Evolutionary conservation across 2,888 invertebrate genomes (phyloP), one percentile per base, ranked within the genome.

Genomic region (Xanthia icteritia): DNA sequence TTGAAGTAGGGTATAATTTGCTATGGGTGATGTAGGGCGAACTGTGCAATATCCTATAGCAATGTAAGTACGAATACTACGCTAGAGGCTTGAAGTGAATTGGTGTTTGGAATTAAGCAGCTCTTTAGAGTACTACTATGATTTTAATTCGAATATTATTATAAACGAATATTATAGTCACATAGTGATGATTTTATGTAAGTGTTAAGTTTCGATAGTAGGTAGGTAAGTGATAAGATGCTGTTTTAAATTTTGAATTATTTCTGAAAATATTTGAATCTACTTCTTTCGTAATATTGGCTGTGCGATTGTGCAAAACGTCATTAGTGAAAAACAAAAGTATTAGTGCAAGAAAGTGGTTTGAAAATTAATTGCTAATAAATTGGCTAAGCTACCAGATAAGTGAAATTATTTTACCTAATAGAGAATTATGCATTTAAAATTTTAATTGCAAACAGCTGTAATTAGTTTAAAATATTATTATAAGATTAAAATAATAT

Each of bases 41-140:
- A 45, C 48, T 74, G 60, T 87, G 87, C 89, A 86, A 87, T 88
- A 81, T 88, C 85, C 84, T 88, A 82, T 69, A 11, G 54, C 73
- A n/a, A 42, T 70, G 20, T 68, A 17, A 2, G 15, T 58, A 27
- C 42, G 36, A 27, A 60, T 54, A 73, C 23, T 23, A 54, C 20
- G 69, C 31, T 64, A 23, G 48, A 31, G 27, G 64, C 61, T 73
- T 39, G 67, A 15, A 23, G n/a, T 61, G n/a, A 73, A 69, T 58
- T 68, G 69, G 54, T 31, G 60, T 82, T 71, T 51, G 54, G 9
- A 85, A 71, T 81, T 56, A 13, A 0, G n/a, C 11, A 15, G 15
- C 1, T 75, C 56, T 31, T 73, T 42, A 39, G 5, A 23, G 2
- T 17, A 11, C 5, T 17, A 11, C 5, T 15, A 0, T 9, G 2